A percentile compares a stretch with the other conserved stretches of the same genome.
phyloP scores from a whole-genome alignment of 64 coral and sea anemone species.

The Porites australiensis region DNA sequence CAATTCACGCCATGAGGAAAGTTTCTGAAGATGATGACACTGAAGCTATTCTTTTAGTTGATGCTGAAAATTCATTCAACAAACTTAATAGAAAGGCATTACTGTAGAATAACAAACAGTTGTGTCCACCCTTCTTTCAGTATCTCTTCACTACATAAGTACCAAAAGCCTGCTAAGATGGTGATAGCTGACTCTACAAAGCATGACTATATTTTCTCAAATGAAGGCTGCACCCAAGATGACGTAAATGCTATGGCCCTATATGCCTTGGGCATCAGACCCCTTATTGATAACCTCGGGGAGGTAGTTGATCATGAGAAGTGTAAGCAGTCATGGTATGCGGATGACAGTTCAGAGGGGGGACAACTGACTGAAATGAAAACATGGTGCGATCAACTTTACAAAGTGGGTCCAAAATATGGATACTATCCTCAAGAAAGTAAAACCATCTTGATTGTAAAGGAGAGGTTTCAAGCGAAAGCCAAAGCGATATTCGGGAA shows the following conservation, averaged over 20 bases:
- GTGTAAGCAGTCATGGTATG: neutral
- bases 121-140: neutral
- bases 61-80: too few species aligned
- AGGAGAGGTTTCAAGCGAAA: neutral
- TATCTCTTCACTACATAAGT: neutral
- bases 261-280: neutral
- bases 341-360: neutral
- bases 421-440: neutral
- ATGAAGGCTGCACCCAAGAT: too few species aligned
- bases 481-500: neutral
- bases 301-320: constrained; percentile 3
- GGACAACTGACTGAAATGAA: neutral
- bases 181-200: neutral
- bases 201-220: neutral
- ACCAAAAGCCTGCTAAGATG: neutral
- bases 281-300: neutral
- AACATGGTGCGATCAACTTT: constrained; percentile 2
- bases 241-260: neutral
- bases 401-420: neutral
- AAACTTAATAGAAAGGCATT: neutral
- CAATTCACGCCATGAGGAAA: neutral
- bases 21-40: neutral
- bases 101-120: neutral
- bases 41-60: too few species aligned
- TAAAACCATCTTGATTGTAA: constrained; percentile 10